Base-by-base conservation (phyloP, 2,113 vertebrate genomes). In the Geothlypis trichas region DNA sequence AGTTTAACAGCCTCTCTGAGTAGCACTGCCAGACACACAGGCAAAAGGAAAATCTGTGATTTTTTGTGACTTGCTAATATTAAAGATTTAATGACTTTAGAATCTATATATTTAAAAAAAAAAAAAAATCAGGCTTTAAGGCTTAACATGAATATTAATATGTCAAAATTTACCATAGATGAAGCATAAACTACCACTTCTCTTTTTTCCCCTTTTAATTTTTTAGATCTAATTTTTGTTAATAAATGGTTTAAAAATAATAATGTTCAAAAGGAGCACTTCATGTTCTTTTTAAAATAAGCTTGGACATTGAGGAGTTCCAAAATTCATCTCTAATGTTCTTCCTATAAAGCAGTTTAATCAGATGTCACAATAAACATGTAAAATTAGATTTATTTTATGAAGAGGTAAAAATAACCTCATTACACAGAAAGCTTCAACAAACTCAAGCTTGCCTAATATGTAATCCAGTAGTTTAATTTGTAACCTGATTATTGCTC, bases 401-500 rank as follows among this genome's bases (percentile, higher is more conserved):
- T 92, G 75, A 95, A 86, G 88, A 93, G 68, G 54, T 35, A 90
- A 95, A 95, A 95, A 83, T 90, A 96, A 93, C 63, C 31, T 95
- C 65, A 83, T 96, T 93, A 94, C 23, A 57, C 9, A 65, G 47
- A 81, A 93, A 90, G 22, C 84, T 91, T 35, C 85, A 88, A 80
- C 68, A 91, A 88, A 87, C n/a, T 75, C 37, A 90, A 93, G 44
- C 39, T 84, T 96, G 39, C 73, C 55, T 92, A 49, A 74, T 76
- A 52, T 68, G 46, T 81, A 93, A 95, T 82, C 74, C 47, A 76
- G 58, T 61, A 84, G 67, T 87, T 92, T 92, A 94, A 96, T 96
- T 95, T 84, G 30, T 94, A 96, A 95, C 59, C 58, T 93, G 88
- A 96, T 97, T 92, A 93, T 84, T 94, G 79, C 76, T 94, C 95